These are phyloP conservation scores for Elaphurus davidianus DNA, from an alignment of 2,113 vertebrate species.

Conservation along the genomic window DNA sequence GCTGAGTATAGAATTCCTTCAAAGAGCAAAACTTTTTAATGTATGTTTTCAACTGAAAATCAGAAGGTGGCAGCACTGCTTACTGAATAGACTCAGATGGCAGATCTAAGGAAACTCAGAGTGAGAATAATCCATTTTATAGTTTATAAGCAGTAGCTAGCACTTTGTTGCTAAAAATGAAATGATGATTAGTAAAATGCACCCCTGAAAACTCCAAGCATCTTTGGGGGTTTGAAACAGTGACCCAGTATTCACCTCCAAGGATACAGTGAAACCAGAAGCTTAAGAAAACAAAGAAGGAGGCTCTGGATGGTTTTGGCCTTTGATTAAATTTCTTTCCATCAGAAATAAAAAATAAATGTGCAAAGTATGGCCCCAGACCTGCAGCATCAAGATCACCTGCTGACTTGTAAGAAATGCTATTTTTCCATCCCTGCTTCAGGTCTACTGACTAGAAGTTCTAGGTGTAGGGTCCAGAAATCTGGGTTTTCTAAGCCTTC, in stretches of 20 bases:
- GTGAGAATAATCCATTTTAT: slow-evolving; percentile 52
- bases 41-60: slow-evolving; percentile 35
- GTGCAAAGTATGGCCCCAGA: background rate
- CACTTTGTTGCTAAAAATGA: background rate
- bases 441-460: background rate
- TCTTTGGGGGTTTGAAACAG: background rate
- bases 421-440: background rate
- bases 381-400: background rate
- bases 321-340: background rate
- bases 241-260: background rate
- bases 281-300: background rate
- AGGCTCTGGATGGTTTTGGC: background rate
- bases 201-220: background rate
- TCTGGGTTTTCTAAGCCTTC: background rate
- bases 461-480: background rate
- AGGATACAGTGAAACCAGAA: background rate
- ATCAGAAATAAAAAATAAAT: background rate
- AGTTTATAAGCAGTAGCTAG: background rate
- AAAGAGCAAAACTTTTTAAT: slow-evolving; percentile 19
- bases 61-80: slow-evolving; percentile 85
- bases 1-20: background rate
- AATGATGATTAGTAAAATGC: background rate
- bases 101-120: background rate
- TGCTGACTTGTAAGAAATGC: background rate
- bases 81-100: slow-evolving; percentile 46